Evolutionary conservation across 2,888 invertebrate species (phyloP).

Genomic region (Agonopterix arenella): DNA sequence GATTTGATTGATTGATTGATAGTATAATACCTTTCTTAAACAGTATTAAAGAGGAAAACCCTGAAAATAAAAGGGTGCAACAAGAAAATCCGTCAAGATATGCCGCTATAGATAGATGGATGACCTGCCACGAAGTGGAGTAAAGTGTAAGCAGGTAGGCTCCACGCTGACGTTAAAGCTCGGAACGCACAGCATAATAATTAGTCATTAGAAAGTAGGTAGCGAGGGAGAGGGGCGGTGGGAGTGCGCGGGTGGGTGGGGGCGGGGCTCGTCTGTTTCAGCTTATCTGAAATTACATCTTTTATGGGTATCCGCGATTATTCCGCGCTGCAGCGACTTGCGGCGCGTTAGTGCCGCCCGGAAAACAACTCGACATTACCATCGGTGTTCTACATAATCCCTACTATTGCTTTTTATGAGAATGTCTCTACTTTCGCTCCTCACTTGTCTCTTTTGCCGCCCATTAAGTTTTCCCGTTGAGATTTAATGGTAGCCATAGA

Average conservation of each 20-base stretch:
- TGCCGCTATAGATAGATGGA: slow-evolving; percentile 19
- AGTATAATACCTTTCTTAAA: background rate
- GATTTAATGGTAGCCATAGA: slow-evolving; percentile 19
- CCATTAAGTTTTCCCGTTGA: slow-evolving; percentile 36
- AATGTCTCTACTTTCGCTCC: slow-evolving; percentile 52
- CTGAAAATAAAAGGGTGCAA: slow-evolving; percentile 9
- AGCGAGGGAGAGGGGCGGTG: slow-evolving; percentile 44
- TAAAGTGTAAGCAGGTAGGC: slow-evolving; percentile 49
- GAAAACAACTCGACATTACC: slow-evolving; percentile 69
- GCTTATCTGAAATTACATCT: slow-evolving; percentile 78
- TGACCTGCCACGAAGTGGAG: slow-evolving; percentile 47
- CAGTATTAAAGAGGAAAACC: background rate
- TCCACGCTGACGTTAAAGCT: slow-evolving; percentile 64
- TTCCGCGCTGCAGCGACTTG: slow-evolving; percentile 75
- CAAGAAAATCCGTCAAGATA: slow-evolving; percentile 21
- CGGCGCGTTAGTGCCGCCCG: slow-evolving; percentile 67
- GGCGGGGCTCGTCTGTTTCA: slow-evolving; percentile 75
- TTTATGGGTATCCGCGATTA: slow-evolving; percentile 77
- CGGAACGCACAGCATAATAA: slow-evolving; percentile 76
- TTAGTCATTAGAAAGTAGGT: slow-evolving; percentile 77
- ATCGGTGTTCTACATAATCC: slow-evolving; percentile 70
- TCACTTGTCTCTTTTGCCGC: slow-evolving; percentile 38
- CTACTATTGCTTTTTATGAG: slow-evolving; percentile 69
- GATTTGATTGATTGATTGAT: too few species aligned
- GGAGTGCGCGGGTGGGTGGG: slow-evolving; percentile 37